phyloP scores from a whole-genome alignment of 2,888 invertebrate species.

The Heliconius ethilla region DNA sequence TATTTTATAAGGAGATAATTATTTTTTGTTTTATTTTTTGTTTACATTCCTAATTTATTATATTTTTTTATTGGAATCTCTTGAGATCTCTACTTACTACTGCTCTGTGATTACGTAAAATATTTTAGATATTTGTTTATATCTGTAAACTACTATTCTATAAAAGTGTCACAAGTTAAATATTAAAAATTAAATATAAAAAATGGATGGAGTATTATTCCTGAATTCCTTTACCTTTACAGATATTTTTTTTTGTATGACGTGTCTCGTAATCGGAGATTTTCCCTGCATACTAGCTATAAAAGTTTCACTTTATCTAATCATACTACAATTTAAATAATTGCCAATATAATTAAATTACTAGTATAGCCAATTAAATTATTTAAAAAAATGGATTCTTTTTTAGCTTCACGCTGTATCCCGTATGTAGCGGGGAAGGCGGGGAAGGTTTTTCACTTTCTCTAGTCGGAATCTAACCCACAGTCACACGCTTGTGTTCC shows the following conservation, averaged over 20 bases:
- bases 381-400: neutral
- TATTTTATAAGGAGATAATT: constrained; percentile 9
- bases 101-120: constrained; percentile 41
- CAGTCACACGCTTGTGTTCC: too few species aligned
- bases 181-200: constrained; percentile 26
- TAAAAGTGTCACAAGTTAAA: constrained; percentile 33
- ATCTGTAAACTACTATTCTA: constrained; percentile 13
- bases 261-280: too few species aligned
- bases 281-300: neutral
- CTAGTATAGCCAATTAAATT: neutral
- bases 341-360: too few species aligned
- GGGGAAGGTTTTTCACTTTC: too few species aligned
- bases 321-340: neutral
- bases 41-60: constrained; percentile 29
- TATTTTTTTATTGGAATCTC: constrained; percentile 20
- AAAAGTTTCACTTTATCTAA: neutral
- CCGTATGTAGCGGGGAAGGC: neutral
- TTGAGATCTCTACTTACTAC: constrained; percentile 36
- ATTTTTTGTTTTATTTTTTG: constrained; percentile 7
- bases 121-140: constrained; percentile 29
- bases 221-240: neutral
- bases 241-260: neutral
- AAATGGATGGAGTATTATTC: neutral
- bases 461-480: too few species aligned
- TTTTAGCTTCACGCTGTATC: neutral